Evolutionary conservation across 2,113 vertebrate species (phyloP).

Genomic region (Chaenogobius annularis): DNA sequence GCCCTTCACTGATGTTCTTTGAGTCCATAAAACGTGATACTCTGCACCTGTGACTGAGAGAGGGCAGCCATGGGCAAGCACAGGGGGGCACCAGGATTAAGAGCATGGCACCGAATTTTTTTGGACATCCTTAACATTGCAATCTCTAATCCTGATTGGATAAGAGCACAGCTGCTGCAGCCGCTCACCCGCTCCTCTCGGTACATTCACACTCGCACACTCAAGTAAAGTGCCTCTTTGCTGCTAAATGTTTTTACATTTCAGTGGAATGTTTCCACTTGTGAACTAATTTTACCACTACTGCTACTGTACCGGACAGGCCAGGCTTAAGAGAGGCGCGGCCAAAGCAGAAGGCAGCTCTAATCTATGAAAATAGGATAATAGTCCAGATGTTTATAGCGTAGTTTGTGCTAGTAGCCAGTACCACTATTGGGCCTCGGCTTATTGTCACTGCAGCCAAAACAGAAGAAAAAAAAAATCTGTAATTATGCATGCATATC

Average conservation of each 20-base stretch:
- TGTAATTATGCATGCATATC: background rate
- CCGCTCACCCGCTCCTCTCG: slow-evolving; percentile 18
- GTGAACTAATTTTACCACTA: slow-evolving; percentile 10
- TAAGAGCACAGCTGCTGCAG: slow-evolving; percentile 44
- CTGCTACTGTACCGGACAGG: slow-evolving; percentile 15
- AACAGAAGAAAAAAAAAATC: background rate
- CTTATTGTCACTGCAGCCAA: background rate
- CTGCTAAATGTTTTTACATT: slow-evolving; percentile 23
- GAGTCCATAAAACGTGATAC: slow-evolving; percentile 44
- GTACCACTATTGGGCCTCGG: background rate
- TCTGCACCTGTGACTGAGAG: slow-evolving; percentile 35
- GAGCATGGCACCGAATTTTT: slow-evolving; percentile 35
- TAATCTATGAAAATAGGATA: slow-evolving; percentile 31
- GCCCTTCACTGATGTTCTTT: slow-evolving; percentile 12
- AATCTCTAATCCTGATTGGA: slow-evolving; percentile 45
- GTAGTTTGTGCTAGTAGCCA: background rate
- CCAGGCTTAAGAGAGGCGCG: background rate
- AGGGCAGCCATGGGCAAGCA: slow-evolving; percentile 6
- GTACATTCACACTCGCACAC: slow-evolving; percentile 5
- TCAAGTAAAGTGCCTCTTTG: background rate
- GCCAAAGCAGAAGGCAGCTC: slow-evolving; percentile 13
- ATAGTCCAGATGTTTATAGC: slow-evolving; percentile 16
- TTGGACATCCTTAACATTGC: slow-evolving; percentile 52
- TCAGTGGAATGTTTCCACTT: background rate
- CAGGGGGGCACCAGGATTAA: slow-evolving; percentile 43